Conservation (phyloP, 53 echinoderm and acorn worm genomes). For the Glandiceps talaboti region DNA sequence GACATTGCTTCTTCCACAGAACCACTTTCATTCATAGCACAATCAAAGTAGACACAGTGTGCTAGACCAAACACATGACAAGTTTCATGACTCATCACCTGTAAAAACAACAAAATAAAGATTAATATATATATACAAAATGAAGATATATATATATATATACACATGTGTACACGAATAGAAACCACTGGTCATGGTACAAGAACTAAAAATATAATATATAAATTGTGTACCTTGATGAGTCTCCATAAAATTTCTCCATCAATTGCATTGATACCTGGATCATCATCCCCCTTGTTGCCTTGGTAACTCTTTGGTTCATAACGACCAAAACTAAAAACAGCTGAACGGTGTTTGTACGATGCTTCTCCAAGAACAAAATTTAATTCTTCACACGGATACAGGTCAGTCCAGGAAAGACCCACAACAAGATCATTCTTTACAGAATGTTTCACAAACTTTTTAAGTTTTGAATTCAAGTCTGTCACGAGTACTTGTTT, state of each 20-base stretch:
- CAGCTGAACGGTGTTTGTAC: conserved; percentile 39
- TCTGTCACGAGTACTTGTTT: conserved; percentile 72
- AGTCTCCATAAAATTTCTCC: conserved; percentile 71
- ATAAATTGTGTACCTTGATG: conserved; percentile 70
- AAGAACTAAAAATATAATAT: no score
- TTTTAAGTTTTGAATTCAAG: conserved; percentile 31
- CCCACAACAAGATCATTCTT: conserved; percentile 31
- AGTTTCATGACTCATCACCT: conserved; percentile 87
- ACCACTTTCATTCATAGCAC: conserved; percentile 87
- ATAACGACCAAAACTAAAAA: conserved; percentile 76
- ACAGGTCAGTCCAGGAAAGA: conserved; percentile 87
- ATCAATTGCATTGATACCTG: conserved; percentile 19
- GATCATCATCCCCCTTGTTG: not conserved
- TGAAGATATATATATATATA: not conserved
- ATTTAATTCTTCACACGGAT: conserved; percentile 72
- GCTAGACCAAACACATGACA: conserved; percentile 78
- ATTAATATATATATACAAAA: not conserved
- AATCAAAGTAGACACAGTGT: conserved; percentile 87
- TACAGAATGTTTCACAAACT: conserved; percentile 2
- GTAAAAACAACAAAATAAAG: conserved; percentile 2
- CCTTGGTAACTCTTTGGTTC: conserved; percentile 46
- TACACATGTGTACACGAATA: no score
- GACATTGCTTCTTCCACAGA: conserved; percentile 49
- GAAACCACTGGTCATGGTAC: no score
- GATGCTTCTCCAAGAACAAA: conserved; percentile 90